A percentile compares a stretch with the other conserved stretches of the same genome.
These are phyloP conservation scores for Caenorhabditis sulstoni DNA, from an alignment of 2,888 invertebrate species.

Conservation along the genomic window DNA sequence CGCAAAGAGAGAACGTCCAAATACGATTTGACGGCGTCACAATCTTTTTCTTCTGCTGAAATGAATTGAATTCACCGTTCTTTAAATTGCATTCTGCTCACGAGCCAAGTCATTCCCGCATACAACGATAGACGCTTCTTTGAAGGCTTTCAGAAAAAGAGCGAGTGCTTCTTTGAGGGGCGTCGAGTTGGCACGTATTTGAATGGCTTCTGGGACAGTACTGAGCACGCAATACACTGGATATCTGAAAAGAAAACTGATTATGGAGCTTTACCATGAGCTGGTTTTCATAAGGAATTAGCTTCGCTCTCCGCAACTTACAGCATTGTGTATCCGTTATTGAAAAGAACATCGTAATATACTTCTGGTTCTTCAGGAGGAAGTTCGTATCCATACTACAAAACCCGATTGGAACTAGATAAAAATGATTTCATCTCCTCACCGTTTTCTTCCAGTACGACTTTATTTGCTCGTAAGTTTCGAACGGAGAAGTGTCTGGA, in stretches of 20 bases:
- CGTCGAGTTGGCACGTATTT: constrained; percentile 12
- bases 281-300: too few species aligned
- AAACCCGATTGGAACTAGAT: too few species aligned
- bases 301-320: too few species aligned
- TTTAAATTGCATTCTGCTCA: constrained; percentile 2
- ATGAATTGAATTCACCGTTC: too few species aligned
- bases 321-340: constrained; percentile 36
- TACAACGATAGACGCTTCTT: constrained; percentile 22
- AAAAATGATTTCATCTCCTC: background rate
- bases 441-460: constrained; percentile 55
- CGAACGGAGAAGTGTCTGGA: constrained; percentile 43
- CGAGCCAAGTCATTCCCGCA: constrained; percentile 18
- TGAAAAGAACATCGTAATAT: constrained; percentile 43
- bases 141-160: constrained; percentile 38
- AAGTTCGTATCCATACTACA: constrained; percentile 50
- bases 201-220: constrained; percentile 35
- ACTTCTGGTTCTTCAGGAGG: constrained; percentile 45
- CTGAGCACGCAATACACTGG: constrained; percentile 51
- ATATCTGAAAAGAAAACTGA: constrained; percentile 19
- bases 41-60: constrained; percentile 24
- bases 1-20: constrained; percentile 41
- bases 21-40: constrained; percentile 6
- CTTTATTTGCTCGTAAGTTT: constrained; percentile 39
- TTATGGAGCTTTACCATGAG: too few species aligned
- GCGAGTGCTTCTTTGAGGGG: constrained; percentile 17